These are phyloP conservation scores for Parnassius smintheus DNA, from an alignment of 2,888 invertebrate species.

Conservation along the genomic window DNA sequence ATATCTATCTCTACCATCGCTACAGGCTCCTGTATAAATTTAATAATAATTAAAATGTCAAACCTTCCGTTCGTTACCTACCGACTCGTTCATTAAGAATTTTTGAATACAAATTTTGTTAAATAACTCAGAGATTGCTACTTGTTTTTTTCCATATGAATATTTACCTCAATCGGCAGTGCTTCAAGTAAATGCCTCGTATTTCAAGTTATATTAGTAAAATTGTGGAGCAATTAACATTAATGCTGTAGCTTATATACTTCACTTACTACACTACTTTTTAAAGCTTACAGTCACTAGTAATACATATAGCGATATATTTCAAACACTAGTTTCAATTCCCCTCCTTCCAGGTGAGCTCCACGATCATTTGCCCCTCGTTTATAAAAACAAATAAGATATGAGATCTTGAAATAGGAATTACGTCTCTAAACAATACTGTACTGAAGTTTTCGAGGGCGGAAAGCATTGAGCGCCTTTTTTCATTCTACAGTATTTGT, in stretches of 20 bases:
- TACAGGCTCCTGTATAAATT: slow-evolving; percentile 37
- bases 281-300: too few species aligned
- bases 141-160: slow-evolving; percentile 25
- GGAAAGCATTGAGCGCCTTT: too few species aligned
- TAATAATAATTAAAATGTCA: slow-evolving; percentile 51
- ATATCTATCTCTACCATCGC: neutral
- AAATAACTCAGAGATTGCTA: slow-evolving; percentile 31
- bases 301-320: too few species aligned
- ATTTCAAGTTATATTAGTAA: slow-evolving; percentile 8
- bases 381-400: too few species aligned
- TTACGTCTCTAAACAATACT: too few species aligned
- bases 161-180: slow-evolving; percentile 12
- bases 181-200: slow-evolving; percentile 15
- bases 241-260: neutral
- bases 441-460: too few species aligned
- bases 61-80: slow-evolving; percentile 30
- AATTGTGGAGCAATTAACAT: slow-evolving; percentile 7
- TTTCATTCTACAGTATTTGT: too few species aligned
- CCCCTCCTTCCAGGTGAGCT: too few species aligned
- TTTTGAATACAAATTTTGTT: slow-evolving; percentile 31
- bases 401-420: too few species aligned
- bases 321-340: too few species aligned
- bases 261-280: too few species aligned
- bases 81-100: slow-evolving; percentile 41
- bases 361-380: too few species aligned